A percentile compares a stretch with the other conserved stretches of the same genome.
phyloP scores from a whole-genome alignment of 2,888 invertebrate species.

The Trachelus troglodyta region DNA sequence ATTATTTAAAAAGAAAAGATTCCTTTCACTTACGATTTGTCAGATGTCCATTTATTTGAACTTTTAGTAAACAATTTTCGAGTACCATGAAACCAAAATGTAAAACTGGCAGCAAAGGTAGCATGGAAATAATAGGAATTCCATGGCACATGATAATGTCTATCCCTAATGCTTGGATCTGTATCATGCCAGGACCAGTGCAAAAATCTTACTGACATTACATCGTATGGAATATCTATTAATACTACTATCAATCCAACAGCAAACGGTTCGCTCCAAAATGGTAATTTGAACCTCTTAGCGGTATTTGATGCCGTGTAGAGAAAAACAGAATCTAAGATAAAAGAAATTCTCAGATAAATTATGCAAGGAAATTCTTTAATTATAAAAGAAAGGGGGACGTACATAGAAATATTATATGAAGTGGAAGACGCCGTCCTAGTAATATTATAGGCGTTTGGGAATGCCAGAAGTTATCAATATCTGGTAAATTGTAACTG shows the following conservation, averaged over 20 bases:
- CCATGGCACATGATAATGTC: constrained; percentile 87
- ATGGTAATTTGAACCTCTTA: constrained; percentile 70
- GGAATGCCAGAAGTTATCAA: constrained; percentile 88
- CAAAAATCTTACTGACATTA: constrained; percentile 80
- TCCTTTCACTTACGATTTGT: constrained; percentile 26
- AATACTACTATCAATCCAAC: constrained; percentile 79
- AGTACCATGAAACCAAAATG: constrained; percentile 74
- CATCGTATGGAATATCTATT: constrained; percentile 84
- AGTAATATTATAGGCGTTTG: constrained; percentile 79
- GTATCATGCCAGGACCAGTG: constrained; percentile 90
- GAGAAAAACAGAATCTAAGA: constrained; percentile 72
- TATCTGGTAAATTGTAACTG: constrained; percentile 77
- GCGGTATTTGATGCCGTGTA: constrained; percentile 73
- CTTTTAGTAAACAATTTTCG: constrained; percentile 70
- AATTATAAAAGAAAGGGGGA: constrained; percentile 32
- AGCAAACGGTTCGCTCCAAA: constrained; percentile 73
- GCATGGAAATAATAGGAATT: constrained; percentile 87
- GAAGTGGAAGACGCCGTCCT: constrained; percentile 78
- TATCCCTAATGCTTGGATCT: constrained; percentile 77
- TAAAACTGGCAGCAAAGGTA: constrained; percentile 79
- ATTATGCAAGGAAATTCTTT: background rate
- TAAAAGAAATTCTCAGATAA: background rate
- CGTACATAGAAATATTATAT: constrained; percentile 80
- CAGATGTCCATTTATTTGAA: constrained; percentile 70
- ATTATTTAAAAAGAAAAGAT: constrained; percentile 3